These are phyloP conservation scores for Sacculina carcini DNA, from an alignment of 2,888 invertebrate species.

Conservation along the genomic window DNA sequence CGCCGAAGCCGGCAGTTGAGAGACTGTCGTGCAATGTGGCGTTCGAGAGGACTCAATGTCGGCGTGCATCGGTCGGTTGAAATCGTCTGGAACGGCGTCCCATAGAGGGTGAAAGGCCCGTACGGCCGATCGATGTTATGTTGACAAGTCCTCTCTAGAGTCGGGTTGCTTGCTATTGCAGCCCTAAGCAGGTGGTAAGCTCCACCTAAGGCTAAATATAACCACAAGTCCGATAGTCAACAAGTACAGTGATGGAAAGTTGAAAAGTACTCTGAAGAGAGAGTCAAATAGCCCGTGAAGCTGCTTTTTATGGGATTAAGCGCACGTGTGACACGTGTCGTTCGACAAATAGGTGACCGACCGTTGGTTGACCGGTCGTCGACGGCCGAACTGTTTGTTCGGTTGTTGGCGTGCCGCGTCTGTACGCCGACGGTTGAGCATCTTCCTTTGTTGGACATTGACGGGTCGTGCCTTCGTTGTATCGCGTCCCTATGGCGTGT, in stretches of 20 bases:
- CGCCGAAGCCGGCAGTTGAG: too few species aligned
- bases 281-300: constrained; percentile 32
- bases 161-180: too few species aligned
- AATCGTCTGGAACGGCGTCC: too few species aligned
- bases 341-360: background rate
- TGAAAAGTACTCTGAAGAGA: constrained; percentile 41
- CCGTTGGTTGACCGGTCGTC: background rate
- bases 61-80: too few species aligned
- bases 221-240: constrained; percentile 35
- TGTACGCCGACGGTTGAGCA: background rate
- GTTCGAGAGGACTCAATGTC: too few species aligned
- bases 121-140: too few species aligned
- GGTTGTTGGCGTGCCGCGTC: background rate
- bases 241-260: constrained; percentile 41
- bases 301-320: constrained; percentile 18
- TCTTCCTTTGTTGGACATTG: background rate
- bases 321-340: background rate
- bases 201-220: constrained; percentile 31
- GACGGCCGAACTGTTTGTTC: background rate
- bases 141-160: too few species aligned
- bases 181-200: constrained; percentile 34
- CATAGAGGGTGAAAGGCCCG: too few species aligned
- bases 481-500: background rate
- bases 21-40: too few species aligned
- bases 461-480: background rate